Conservation (phyloP, 2,888 invertebrate genomes). For the Yponomeuta plumbellus region DNA sequence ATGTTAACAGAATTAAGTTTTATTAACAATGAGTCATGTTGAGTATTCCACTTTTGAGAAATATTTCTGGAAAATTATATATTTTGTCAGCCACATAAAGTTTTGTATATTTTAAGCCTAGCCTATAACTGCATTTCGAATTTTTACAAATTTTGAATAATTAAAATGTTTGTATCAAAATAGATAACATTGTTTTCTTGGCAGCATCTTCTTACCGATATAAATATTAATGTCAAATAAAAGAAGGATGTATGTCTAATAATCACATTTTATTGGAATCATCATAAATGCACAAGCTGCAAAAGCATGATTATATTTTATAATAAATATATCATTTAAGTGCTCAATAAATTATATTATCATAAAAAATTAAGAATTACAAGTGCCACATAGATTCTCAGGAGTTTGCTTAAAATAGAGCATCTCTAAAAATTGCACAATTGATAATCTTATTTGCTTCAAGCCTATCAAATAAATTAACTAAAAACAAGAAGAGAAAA, state of each 20-base stretch:
- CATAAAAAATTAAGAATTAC: slow-evolving; percentile 52
- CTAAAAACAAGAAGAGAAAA: not conserved
- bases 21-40: not conserved
- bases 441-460: not conserved
- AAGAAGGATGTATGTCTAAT: slow-evolving; percentile 42
- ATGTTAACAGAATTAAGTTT: too few relatives aligned
- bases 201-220: not conserved
- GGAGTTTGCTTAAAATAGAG: not conserved
- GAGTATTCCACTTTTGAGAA: slow-evolving; percentile 12
- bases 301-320: slow-evolving; percentile 61
- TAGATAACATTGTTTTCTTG: not conserved
- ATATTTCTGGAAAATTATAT: slow-evolving; percentile 10
- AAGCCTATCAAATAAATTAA: slow-evolving; percentile 10
- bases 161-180: slow-evolving; percentile 14
- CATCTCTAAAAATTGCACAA: slow-evolving; percentile 11
- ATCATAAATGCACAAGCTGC: slow-evolving; percentile 71
- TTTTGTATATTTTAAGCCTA: slow-evolving; percentile 3
- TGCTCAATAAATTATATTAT: slow-evolving; percentile 13
- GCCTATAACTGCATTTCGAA: slow-evolving; percentile 5
- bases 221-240: slow-evolving; percentile 24
- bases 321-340: slow-evolving; percentile 52
- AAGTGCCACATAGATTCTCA: slow-evolving; percentile 56
- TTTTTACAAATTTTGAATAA: slow-evolving; percentile 5
- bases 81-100: not conserved
- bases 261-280: slow-evolving; percentile 74